Evolutionary conservation across 1,140 invertebrate genomes (phyloP).

Genomic region (Leptopilina boulardi): DNA sequence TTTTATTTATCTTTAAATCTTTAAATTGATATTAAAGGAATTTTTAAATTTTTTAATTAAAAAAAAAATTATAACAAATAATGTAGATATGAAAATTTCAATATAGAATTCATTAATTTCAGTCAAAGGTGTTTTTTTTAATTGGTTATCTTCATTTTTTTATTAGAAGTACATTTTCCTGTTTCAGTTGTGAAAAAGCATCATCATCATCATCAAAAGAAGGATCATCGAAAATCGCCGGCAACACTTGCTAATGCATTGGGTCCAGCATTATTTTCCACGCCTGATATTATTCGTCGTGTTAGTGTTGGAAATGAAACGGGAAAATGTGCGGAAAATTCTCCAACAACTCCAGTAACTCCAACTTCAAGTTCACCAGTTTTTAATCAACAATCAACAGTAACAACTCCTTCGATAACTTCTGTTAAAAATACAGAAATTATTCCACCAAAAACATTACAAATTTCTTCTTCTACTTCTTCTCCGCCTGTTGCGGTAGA

Average conservation of each 20-base stretch:
- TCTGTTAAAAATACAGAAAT: constrained; percentile 44
- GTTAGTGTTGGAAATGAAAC: constrained; percentile 73
- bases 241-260: constrained; percentile 79
- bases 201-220: constrained; percentile 72
- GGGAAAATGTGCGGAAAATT: constrained; percentile 70
- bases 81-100: too few species aligned
- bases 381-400: neutral
- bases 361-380: constrained; percentile 34
- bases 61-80: too few species aligned
- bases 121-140: neutral
- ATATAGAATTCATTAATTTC: constrained; percentile 17
- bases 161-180: constrained; percentile 54
- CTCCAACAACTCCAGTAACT: constrained; percentile 50
- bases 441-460: constrained; percentile 47
- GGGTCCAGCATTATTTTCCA: constrained; percentile 83
- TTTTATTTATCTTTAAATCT: too few species aligned
- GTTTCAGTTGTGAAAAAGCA: constrained; percentile 73
- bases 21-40: too few species aligned
- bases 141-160: neutral
- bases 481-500: too few species aligned
- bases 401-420: neutral
- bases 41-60: too few species aligned
- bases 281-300: constrained; percentile 86
- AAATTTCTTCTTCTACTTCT: too few species aligned
- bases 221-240: constrained; percentile 82